These are phyloP conservation scores for Stenodema calcarata DNA, from an alignment of 2,888 invertebrate species.

Conservation along the genomic window DNA sequence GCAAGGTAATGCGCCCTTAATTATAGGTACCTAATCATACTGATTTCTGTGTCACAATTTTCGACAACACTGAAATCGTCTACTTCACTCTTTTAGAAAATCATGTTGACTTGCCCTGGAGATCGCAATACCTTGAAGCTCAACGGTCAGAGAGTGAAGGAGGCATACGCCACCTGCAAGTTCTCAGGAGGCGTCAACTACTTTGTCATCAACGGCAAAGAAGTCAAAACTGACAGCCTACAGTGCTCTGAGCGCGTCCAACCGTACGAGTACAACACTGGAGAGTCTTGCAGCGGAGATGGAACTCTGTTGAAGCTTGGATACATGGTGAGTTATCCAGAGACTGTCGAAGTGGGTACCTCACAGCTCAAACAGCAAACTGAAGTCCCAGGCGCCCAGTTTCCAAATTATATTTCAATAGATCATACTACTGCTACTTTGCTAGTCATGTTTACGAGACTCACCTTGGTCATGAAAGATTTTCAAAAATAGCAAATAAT, in stretches of 20 bases:
- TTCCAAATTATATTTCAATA: too few relatives aligned
- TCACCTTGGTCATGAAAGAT: too few relatives aligned
- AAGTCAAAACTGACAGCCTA: neutral
- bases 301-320: constrained; percentile 29
- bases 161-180: neutral
- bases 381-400: too few relatives aligned
- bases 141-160: neutral
- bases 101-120: constrained; percentile 32
- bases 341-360: too few relatives aligned
- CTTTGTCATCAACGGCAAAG: constrained; percentile 35
- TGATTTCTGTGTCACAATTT: too few relatives aligned
- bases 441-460: too few relatives aligned
- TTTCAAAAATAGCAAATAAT: too few relatives aligned
- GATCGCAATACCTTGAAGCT: constrained; percentile 10
- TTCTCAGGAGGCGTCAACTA: constrained; percentile 1
- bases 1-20: neutral
- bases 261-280: constrained; percentile 22
- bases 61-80: too few relatives aligned
- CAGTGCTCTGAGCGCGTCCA: neutral
- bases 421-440: too few relatives aligned
- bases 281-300: constrained; percentile 28
- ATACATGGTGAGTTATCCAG: constrained; percentile 30
- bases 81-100: neutral
- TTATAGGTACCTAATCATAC: too few relatives aligned
- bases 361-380: too few relatives aligned